Percentiles rank a stretch among this genome's conserved stretches.
Conservation (phyloP, 2,888 invertebrate species). For the Drosophila subquinaria region DNA sequence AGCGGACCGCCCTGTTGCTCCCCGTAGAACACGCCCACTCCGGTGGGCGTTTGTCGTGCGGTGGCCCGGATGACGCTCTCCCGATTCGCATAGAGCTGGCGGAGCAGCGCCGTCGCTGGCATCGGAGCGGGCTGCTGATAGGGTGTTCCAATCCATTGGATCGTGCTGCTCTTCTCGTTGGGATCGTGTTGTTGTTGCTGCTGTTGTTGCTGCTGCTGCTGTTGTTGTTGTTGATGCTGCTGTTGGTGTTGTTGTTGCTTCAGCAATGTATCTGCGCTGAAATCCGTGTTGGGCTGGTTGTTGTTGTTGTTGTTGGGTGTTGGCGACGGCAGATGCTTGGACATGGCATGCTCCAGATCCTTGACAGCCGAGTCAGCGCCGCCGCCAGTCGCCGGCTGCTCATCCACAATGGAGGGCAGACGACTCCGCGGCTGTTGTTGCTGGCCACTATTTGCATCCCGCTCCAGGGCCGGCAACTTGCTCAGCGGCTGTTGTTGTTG, state of each 20-base stretch:
- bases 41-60: constrained; percentile 86
- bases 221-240: constrained; percentile 90
- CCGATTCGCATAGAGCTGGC: constrained; percentile 96
- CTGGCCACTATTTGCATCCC: constrained; percentile 61
- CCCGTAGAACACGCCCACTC: constrained; percentile 78
- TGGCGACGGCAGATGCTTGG: constrained; percentile 93
- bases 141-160: constrained; percentile 97
- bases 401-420: constrained; percentile 84
- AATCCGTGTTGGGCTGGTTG: constrained; percentile 90
- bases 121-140: constrained; percentile 88
- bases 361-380: constrained; percentile 86
- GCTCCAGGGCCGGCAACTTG: constrained; percentile 76
- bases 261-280: constrained; percentile 91
- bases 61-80: constrained; percentile 98
- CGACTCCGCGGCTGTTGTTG: constrained; percentile 78
- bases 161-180: constrained; percentile 88
- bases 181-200: constrained; percentile 87
- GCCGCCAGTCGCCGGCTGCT: constrained; percentile 73
- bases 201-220: constrained; percentile 88
- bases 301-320: constrained; percentile 85
- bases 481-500: constrained; percentile 72
- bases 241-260: constrained; percentile 65
- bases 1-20: constrained; percentile 89
- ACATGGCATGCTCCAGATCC: constrained; percentile 98
- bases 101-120: constrained; percentile 94